phyloP scores from a whole-genome alignment of 2,888 invertebrate genomes.

The Leucophora obtusa region DNA sequence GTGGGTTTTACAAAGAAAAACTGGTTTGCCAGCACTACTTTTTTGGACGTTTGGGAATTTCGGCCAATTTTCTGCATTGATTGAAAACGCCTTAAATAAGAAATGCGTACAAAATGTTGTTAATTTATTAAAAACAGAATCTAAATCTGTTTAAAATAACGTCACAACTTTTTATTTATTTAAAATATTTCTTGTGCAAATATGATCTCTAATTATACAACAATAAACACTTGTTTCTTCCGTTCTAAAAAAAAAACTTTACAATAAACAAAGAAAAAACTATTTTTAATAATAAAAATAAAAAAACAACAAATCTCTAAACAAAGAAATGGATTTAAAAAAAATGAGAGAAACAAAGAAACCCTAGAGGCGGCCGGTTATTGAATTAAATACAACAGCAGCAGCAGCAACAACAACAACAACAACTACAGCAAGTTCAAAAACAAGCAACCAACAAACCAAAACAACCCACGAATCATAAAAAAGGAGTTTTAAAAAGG shows the following conservation, averaged over 20 bases:
- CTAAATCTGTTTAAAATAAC: background rate
- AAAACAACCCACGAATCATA: constrained; percentile 1
- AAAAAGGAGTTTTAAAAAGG: constrained; percentile 26
- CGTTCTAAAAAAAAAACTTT: constrained; percentile 52
- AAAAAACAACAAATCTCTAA: constrained; percentile 54
- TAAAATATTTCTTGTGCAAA: constrained; percentile 9
- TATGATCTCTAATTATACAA: constrained; percentile 50
- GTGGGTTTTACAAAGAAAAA: too few species aligned
- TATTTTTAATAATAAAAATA: constrained; percentile 49
- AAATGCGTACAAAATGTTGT: too few species aligned
- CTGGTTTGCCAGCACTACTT: too few species aligned
- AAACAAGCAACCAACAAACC: constrained; percentile 29
- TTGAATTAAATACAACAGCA: constrained; percentile 35
- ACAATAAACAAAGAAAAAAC: constrained; percentile 56
- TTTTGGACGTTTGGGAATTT: too few species aligned
- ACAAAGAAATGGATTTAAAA: constrained; percentile 58
- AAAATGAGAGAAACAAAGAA: constrained; percentile 50
- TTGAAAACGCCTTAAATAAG: too few species aligned
- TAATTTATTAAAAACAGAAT: too few species aligned
- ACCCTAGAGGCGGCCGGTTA: constrained; percentile 60
- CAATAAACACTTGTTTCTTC: constrained; percentile 58
- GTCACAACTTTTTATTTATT: constrained; percentile 9
- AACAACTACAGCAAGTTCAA: constrained; percentile 32
- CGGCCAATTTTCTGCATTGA: too few species aligned
- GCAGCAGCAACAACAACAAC: constrained; percentile 28